Base-by-base conservation (phyloP, 1,140 invertebrate genomes). In the Drosophila subpulchrella region DNA sequence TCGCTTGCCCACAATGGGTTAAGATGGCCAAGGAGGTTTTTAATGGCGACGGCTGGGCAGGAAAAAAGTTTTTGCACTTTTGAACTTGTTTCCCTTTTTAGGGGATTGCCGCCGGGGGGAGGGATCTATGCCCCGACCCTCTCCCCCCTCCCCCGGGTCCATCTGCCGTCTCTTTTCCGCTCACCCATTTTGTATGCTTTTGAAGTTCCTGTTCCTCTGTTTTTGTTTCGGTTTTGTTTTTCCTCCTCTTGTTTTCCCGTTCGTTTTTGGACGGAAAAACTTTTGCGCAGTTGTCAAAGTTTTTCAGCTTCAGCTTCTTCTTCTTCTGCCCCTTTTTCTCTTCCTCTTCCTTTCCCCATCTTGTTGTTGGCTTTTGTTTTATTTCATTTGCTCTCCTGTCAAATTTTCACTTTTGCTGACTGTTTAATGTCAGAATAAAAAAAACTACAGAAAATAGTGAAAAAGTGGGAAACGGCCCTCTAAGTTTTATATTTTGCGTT, bases 381-480 rank as follows among this genome's bases (percentile, higher is more conserved):
- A 82, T 86, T 82, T 82, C 59, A 79, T 79, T 79, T 78, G 79
- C 75, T 79, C 65, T 76, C 70, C 67, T 79, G 84, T 83, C 79
- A 88, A 88, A 88, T 83, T 86, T 88, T 88, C 79, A 86, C 83
- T 88, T 86, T 86, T 88, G 62, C 83, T 82, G 75, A 82, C 78
- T 78, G 66, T 82, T 86, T 86, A 81, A 85, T 75, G 78, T 86
- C 78, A 54, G 62, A 10, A 42, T 6, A 63, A 54, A 56, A 56
- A 47, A 61, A 44, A 7, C 11, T 4, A n/a, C 38, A 12, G 3
- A 1, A 48, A 60, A 50, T 36, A 15, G 2, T 30, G 24, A 30
- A 48, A 48, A 48, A 30, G 13, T 44, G 24, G 30, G 10, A 46
- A 34, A 36, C 36, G 11, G 39, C 11, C 6, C 27, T 7, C 8